phyloP scores from a whole-genome alignment of 2,888 invertebrate species.

The Amphipoea oculea region DNA sequence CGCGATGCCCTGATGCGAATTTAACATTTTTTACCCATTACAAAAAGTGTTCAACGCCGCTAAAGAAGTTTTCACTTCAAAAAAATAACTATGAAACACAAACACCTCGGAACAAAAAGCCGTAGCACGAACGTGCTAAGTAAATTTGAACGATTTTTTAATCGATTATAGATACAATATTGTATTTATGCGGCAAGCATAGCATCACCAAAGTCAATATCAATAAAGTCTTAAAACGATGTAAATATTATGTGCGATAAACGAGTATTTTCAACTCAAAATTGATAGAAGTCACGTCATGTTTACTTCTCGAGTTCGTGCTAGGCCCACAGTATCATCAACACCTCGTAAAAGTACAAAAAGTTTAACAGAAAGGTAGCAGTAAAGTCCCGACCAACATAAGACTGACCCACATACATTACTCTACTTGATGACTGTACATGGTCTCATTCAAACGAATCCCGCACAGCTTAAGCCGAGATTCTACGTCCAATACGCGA shows the following conservation, averaged over 20 bases:
- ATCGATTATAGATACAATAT: background rate
- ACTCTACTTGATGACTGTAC: constrained; percentile 34
- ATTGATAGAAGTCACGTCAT: background rate
- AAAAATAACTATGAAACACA: background rate
- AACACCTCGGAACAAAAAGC: constrained; percentile 3
- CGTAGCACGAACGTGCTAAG: background rate
- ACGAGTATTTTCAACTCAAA: background rate
- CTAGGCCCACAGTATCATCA: background rate
- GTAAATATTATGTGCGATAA: background rate
- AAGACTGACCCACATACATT: constrained; percentile 22
- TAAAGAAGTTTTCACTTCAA: too few relatives aligned
- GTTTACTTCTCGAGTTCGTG: background rate
- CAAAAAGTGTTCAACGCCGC: too few relatives aligned
- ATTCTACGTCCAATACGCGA: constrained; percentile 55
- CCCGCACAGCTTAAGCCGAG: constrained; percentile 43
- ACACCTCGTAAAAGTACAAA: constrained; percentile 27
- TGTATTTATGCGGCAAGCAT: background rate
- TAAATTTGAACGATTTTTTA: background rate
- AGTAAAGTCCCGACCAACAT: constrained; percentile 17
- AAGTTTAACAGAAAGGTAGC: constrained; percentile 10
- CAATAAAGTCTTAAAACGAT: background rate
- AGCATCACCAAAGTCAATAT: too few relatives aligned
- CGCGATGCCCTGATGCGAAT: too few relatives aligned
- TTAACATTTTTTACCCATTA: too few relatives aligned
- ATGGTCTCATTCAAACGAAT: constrained; percentile 48